Evolutionary conservation across 2,797 vertebrate genomes (phyloP).

Genomic region (Steatocranus sp.): DNA sequence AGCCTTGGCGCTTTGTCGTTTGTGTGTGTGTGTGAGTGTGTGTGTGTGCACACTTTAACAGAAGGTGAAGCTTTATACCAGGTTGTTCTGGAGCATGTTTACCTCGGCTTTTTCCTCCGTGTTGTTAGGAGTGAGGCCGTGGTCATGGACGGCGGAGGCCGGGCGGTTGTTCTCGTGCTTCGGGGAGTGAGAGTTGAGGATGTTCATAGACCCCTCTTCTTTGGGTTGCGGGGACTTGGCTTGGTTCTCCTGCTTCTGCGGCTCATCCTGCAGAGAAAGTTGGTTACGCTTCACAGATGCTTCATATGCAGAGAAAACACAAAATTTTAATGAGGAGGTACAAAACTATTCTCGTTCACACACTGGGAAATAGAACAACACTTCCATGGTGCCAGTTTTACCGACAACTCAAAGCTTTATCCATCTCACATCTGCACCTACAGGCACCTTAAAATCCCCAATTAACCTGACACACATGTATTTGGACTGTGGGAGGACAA

Average conservation of each 20-base stretch:
- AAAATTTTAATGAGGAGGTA: not conserved
- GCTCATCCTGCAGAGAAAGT: slow-evolving; percentile 75
- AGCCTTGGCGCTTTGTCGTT: not conserved
- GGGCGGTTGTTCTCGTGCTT: slow-evolving; percentile 85
- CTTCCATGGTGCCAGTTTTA: not conserved
- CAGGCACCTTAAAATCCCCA: not conserved
- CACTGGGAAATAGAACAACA: not conserved
- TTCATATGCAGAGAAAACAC: not conserved
- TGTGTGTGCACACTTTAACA: not conserved
- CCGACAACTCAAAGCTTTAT: not conserved
- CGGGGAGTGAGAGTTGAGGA: slow-evolving; percentile 88
- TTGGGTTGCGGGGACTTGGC: slow-evolving; percentile 81
- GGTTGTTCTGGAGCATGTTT: slow-evolving; percentile 91
- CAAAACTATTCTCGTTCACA: not conserved
- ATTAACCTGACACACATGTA: not conserved
- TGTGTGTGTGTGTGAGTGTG: not conserved
- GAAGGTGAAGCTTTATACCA: slow-evolving; percentile 73
- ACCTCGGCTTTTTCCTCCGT: slow-evolving; percentile 76
- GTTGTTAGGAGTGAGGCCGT: slow-evolving; percentile 52
- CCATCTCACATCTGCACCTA: not conserved
- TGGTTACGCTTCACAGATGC: not conserved
- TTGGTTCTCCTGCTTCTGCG: slow-evolving; percentile 87
- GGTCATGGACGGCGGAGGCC: slow-evolving; percentile 53
- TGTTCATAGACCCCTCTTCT: slow-evolving; percentile 86
- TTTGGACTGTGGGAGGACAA: not conserved